These are phyloP conservation scores for Trachelus troglodyta DNA, from an alignment of 2,888 invertebrate species.

Conservation along the genomic window DNA sequence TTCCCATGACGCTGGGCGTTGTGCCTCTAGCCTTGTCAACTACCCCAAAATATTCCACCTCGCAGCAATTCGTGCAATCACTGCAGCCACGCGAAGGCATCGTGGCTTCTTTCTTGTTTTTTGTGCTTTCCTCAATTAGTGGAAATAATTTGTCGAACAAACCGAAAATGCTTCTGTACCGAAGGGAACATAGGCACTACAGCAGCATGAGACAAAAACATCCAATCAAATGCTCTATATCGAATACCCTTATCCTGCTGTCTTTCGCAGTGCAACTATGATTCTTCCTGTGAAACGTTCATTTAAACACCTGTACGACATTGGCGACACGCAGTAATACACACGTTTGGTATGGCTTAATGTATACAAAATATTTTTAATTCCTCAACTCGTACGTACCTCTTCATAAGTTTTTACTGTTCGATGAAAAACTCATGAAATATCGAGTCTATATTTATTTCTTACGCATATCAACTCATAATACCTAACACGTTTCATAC, in stretches of 20 bases:
- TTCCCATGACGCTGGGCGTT: background rate
- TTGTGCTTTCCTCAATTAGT: constrained; percentile 51
- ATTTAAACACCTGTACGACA: constrained; percentile 40
- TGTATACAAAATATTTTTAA: too few species aligned
- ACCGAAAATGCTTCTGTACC: constrained; percentile 34
- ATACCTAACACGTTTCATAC: too few species aligned
- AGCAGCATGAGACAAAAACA: constrained; percentile 39
- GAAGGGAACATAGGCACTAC: background rate
- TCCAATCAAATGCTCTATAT: constrained; percentile 48
- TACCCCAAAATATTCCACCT: background rate
- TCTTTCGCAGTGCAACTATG: background rate
- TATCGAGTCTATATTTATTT: too few species aligned
- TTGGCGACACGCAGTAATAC: constrained; percentile 13
- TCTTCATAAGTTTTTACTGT: too few species aligned
- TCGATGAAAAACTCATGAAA: too few species aligned
- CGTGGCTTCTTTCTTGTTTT: background rate
- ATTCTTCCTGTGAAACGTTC: constrained; percentile 30
- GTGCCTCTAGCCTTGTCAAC: background rate
- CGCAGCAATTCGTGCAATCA: background rate
- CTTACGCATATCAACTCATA: too few species aligned
- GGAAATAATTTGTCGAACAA: constrained; percentile 51
- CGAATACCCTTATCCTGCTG: background rate
- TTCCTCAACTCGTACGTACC: too few species aligned
- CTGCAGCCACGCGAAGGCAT: background rate
- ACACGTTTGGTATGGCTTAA: too few species aligned